Conservation (phyloP, 1,140 invertebrate genomes). For the Drosophila bipectinata region DNA sequence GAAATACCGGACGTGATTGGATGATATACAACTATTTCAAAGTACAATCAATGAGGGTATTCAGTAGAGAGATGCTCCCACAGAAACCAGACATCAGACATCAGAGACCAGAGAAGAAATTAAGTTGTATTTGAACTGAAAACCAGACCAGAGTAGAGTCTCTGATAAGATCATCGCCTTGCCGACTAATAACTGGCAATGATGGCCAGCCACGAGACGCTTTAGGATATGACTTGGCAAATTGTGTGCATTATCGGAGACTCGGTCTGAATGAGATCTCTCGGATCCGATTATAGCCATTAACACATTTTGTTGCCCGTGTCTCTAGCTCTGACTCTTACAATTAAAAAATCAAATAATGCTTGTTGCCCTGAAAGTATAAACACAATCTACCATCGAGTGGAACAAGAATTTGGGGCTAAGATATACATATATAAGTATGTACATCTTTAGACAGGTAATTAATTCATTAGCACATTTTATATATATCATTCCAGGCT, state of each 20-base stretch:
- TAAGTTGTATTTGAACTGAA: constrained; percentile 57
- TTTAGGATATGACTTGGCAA: constrained; percentile 83
- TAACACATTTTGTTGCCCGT: constrained; percentile 72
- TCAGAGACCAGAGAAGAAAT: constrained; percentile 35
- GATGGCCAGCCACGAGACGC: constrained; percentile 53
- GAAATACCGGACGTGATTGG: constrained; percentile 79
- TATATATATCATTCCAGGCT: constrained; percentile 39
- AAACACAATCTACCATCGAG: constrained; percentile 53
- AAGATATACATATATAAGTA: constrained; percentile 44
- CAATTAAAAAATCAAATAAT: constrained; percentile 78
- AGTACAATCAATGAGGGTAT: constrained; percentile 73
- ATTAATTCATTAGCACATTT: constrained; percentile 70
- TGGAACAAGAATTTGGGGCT: constrained; percentile 28
- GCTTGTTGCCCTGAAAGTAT: constrained; percentile 37
- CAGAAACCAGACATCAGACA: constrained; percentile 13
- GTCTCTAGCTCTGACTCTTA: too few relatives aligned
- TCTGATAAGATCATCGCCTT: constrained; percentile 64
- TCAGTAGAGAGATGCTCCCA: constrained; percentile 61
- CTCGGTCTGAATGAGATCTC: constrained; percentile 52
- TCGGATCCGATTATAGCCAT: constrained; percentile 81
- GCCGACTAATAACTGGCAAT: constrained; percentile 76
- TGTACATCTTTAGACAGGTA: constrained; percentile 46
- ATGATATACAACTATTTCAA: constrained; percentile 74
- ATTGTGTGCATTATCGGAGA: constrained; percentile 71
- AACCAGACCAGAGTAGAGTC: constrained; percentile 8